Conservation (phyloP, 2,113 vertebrate species). For the Oxygymnocypris stewartii region DNA sequence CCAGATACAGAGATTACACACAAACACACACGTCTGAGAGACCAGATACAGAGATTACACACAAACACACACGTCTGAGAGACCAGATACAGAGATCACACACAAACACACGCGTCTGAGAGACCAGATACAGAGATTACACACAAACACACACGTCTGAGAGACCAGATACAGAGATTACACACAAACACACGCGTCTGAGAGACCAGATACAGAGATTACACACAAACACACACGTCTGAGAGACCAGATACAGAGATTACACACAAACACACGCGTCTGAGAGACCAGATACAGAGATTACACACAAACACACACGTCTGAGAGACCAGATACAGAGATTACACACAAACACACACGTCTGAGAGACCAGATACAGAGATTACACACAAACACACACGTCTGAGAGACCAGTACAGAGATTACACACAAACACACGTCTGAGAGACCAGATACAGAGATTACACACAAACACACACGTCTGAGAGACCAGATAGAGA, state of each 20-base stretch:
- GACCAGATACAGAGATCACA: too few relatives aligned
- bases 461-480: constrained; percentile 54
- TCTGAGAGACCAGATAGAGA: constrained; percentile 68
- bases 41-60: too few relatives aligned
- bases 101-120: constrained; percentile 73
- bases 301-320: constrained; percentile 61
- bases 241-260: background rate
- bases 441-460: constrained; percentile 63
- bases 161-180: too few relatives aligned
- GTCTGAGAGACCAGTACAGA: constrained; percentile 67
- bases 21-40: too few relatives aligned
- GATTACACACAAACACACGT: constrained; percentile 58
- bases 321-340: constrained; percentile 63
- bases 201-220: too few relatives aligned
- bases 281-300: constrained; percentile 54
- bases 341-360: constrained; percentile 54
- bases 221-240: constrained; percentile 73
- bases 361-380: constrained; percentile 68
- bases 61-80: constrained; percentile 73
- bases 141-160: constrained; percentile 73
- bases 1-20: too few relatives aligned
- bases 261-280: constrained; percentile 68
- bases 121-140: too few relatives aligned
- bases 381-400: constrained; percentile 56
- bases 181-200: constrained; percentile 73